Conservation (phyloP, 2,113 vertebrate genomes). For the Micronycteris hirsuta region DNA sequence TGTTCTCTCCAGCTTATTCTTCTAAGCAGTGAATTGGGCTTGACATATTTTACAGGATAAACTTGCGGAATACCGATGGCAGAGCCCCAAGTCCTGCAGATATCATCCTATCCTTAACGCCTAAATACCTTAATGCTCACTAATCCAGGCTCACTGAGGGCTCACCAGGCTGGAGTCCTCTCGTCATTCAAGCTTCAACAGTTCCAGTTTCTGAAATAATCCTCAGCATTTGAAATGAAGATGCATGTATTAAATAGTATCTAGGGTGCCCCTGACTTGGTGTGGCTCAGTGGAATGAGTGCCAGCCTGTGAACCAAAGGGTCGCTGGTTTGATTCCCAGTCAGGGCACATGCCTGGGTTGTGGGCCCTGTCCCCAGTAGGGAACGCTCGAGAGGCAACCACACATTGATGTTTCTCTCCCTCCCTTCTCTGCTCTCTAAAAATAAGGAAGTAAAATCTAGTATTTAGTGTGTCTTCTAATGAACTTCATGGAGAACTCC, state of each 20-base stretch:
- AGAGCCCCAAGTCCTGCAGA: not conserved
- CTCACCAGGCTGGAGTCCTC: not conserved
- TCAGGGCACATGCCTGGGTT: no score
- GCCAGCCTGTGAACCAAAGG: no score
- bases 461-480: not conserved
- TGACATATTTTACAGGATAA: not conserved
- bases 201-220: conserved; percentile 10
- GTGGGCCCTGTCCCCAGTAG: no score
- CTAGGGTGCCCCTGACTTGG: not conserved
- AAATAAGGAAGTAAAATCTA: not conserved
- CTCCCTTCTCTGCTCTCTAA: no score
- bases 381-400: no score
- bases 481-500: not conserved
- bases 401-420: no score
- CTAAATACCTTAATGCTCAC: not conserved
- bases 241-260: not conserved
- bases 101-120: not conserved
- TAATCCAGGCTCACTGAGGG: not conserved
- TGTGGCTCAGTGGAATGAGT: no score
- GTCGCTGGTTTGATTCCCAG: no score
- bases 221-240: not conserved
- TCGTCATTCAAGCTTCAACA: not conserved
- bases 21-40: not conserved
- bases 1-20: not conserved
- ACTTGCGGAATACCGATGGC: not conserved